Conservation (phyloP, 2,888 invertebrate species). For the Cheilosia pagana region DNA sequence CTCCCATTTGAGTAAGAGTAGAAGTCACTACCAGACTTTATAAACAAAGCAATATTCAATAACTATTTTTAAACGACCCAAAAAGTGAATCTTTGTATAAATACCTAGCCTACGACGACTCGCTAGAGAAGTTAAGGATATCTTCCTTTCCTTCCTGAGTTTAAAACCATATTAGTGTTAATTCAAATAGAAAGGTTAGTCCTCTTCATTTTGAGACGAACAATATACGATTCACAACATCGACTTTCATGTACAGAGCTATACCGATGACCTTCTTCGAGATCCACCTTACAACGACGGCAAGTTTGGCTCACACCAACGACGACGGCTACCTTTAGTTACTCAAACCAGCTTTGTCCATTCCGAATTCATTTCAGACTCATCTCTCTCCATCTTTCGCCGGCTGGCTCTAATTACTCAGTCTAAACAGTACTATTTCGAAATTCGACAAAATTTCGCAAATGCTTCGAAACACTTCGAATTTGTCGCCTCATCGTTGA, state of each 20-base stretch:
- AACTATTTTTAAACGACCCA: no score
- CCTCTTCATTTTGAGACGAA: not conserved
- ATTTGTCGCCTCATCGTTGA: slow-evolving; percentile 79
- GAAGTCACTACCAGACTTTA: no score
- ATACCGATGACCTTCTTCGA: not conserved
- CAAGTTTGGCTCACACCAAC: not conserved
- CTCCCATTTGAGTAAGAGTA: no score
- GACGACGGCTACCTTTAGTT: slow-evolving; percentile 26
- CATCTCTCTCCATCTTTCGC: slow-evolving; percentile 10
- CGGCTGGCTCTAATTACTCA: not conserved
- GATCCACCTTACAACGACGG: slow-evolving; percentile 18
- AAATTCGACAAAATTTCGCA: slow-evolving; percentile 80
- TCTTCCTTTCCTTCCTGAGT: not conserved
- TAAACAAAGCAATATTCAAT: no score
- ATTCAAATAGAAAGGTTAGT: no score
- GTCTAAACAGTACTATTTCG: slow-evolving; percentile 79
- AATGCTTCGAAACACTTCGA: slow-evolving; percentile 80
- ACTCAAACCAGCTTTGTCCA: slow-evolving; percentile 9
- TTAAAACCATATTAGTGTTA: not conserved
- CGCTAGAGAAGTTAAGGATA: not conserved
- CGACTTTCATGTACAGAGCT: not conserved
- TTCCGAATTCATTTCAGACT: slow-evolving; percentile 7
- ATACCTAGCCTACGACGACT: no score
- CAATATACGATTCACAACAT: not conserved
- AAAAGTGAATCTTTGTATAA: no score